A percentile compares a stretch with the other conserved stretches of the same genome.
phyloP scores from a whole-genome alignment of 2,113 vertebrate genomes.

The Sminthopsis crassicaudata region DNA sequence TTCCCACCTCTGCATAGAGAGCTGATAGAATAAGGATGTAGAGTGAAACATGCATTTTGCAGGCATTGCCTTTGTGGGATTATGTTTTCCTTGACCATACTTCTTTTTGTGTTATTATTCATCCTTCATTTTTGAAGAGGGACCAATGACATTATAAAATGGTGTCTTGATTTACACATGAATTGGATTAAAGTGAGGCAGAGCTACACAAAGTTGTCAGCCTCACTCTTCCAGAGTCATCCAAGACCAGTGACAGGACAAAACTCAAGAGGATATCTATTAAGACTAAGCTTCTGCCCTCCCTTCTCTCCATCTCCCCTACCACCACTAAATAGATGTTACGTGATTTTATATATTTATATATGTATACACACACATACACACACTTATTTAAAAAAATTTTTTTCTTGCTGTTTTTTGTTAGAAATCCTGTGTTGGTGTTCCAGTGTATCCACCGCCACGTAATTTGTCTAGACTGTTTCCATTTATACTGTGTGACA shows the following conservation, averaged over 20 bases:
- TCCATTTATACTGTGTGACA: conserved; percentile 91
- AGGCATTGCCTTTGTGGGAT: neutral
- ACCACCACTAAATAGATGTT: neutral
- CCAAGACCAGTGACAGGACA: no score
- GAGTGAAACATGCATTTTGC: neutral
- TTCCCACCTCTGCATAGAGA: neutral
- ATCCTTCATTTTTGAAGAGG: neutral
- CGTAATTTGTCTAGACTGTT: conserved; percentile 95
- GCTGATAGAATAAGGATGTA: neutral
- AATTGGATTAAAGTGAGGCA: no score
- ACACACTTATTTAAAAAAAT: neutral
- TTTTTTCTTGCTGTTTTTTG: conserved; percentile 18
- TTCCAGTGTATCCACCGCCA: conserved; percentile 91
- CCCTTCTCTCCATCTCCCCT: no score
- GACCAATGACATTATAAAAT: neutral
- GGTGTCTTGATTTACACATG: no score
- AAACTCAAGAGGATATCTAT: neutral
- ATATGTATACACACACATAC: no score
- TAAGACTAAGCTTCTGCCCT: neutral
- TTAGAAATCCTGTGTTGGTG: conserved; percentile 91
- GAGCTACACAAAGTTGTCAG: no score
- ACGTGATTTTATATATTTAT: no score
- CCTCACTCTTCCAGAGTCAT: no score
- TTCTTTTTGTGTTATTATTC: neutral
- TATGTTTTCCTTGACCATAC: neutral